Percentiles rank a stretch among this genome's conserved stretches.
These are phyloP conservation scores for Cephus spinipes DNA, from an alignment of 2,888 invertebrate genomes.

Conservation along the genomic window DNA sequence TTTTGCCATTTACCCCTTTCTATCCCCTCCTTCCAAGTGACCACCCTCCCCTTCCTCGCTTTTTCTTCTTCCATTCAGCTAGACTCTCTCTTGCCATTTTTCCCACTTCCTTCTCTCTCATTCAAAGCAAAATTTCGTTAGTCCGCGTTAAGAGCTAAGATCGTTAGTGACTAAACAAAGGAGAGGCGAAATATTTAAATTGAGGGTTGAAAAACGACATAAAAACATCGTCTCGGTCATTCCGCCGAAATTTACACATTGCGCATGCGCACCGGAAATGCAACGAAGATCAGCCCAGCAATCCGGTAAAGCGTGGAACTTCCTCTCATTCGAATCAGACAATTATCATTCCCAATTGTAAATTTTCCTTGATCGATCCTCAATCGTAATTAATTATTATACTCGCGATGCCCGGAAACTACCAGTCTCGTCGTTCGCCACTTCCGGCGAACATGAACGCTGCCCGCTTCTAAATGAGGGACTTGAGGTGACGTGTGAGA, in stretches of 20 bases:
- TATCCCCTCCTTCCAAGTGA: conserved; percentile 16
- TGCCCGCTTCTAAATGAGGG: background rate
- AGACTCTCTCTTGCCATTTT: background rate
- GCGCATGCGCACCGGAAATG: background rate
- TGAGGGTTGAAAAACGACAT: no score
- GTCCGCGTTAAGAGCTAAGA: background rate
- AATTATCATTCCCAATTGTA: background rate
- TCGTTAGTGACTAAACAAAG: background rate
- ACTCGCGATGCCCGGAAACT: background rate
- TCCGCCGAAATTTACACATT: no score
- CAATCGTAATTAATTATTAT: background rate
- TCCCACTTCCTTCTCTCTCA: background rate
- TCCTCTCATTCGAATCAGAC: background rate
- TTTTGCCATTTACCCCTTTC: conserved; percentile 37
- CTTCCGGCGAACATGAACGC: background rate
- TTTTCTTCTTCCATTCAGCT: conserved; percentile 7
- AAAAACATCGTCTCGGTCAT: no score
- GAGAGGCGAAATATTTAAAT: no score
- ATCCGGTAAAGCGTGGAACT: no score
- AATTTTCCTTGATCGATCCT: background rate
- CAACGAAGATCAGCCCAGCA: background rate
- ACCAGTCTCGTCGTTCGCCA: background rate
- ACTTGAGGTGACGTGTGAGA: background rate
- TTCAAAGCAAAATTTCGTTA: background rate
- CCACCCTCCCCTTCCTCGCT: conserved; percentile 16